These are phyloP conservation scores for Artemia sinica DNA, from an alignment of 2,888 invertebrate genomes.

Conservation along the genomic window DNA sequence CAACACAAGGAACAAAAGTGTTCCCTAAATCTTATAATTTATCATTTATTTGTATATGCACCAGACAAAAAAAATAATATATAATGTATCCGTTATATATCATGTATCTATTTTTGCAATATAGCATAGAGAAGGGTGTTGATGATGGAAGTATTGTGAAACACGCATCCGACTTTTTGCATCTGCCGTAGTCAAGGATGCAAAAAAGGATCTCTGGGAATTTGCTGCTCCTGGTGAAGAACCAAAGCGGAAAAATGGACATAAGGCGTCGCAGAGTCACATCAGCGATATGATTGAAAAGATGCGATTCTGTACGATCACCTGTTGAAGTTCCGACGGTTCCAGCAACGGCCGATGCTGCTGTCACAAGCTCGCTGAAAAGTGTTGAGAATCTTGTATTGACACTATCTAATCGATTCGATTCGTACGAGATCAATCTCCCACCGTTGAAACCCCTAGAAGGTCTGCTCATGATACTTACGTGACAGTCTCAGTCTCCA, in stretches of 20 bases:
- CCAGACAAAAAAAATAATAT: too few relatives aligned
- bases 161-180: conserved; percentile 9
- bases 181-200: conserved; percentile 9
- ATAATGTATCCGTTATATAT: too few relatives aligned
- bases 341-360: conserved; percentile 10
- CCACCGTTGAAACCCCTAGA: background rate
- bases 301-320: background rate
- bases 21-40: too few relatives aligned
- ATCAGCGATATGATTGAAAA: too few relatives aligned
- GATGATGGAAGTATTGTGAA: conserved; percentile 3
- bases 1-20: too few relatives aligned
- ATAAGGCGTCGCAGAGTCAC: too few relatives aligned
- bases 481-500: background rate
- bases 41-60: too few relatives aligned
- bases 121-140: conserved; percentile 7
- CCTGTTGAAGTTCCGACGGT: background rate
- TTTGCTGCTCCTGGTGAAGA: too few relatives aligned
- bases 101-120: too few relatives aligned
- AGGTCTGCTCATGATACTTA: conserved; percentile 9
- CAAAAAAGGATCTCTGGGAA: too few relatives aligned
- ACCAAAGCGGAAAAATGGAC: too few relatives aligned
- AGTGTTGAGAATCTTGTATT: conserved; percentile 1
- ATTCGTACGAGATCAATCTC: background rate
- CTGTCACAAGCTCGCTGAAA: conserved; percentile 4
- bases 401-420: background rate